Evolutionary conservation across 2,888 invertebrate genomes (phyloP), one percentile per base, ranked within the genome.

Genomic region (Quadriops clusia): DNA sequence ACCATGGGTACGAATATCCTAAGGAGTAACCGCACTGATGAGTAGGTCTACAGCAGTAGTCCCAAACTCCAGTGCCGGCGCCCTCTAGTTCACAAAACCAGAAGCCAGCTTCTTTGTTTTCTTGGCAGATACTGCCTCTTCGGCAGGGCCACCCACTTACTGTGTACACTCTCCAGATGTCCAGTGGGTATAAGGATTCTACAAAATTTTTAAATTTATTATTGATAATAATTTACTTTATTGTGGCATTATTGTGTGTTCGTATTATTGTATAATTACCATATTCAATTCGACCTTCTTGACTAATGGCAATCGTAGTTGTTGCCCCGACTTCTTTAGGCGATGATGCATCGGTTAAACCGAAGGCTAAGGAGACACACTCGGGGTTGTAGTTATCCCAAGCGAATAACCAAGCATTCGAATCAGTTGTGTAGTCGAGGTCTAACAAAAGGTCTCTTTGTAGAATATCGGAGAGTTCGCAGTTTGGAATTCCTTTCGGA

Each of bases 1-100:
- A 87, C 86, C 87, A 87, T 36, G 83, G 83, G 52, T 85, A 85
- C 32, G 71, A 68, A 49, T 78, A 81, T 37, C 84, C 86, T 52
- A 77, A 75, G 14, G 85, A 84, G 50, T 78, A 84, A 2, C 87
- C 87, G 53, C 87, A 87, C 28, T 79, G 74, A 53, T 86, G 84
- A 17, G 76, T 74, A 1, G 84, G 79, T 14, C 80, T 70, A 47
- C 87, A 87, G 50, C 87, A 87, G 48, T 87, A 87, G 51, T 87
- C 87, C 86, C 86, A 87, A 2, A 74, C 68, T 5, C 76, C 77
- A 43, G 64, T 56, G 44, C 74, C 76, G 1, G 70, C 67, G 0
- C 76, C 77, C 41, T 85, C 85, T 0, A 81, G 70, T 45, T 86
- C 83, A 44, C 87, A 87, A 9, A 77, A 80, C 77, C 85, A 87